These are phyloP conservation scores for Cephus cinctus DNA, from an alignment of 1,140 invertebrate genomes.

Conservation along the genomic window DNA sequence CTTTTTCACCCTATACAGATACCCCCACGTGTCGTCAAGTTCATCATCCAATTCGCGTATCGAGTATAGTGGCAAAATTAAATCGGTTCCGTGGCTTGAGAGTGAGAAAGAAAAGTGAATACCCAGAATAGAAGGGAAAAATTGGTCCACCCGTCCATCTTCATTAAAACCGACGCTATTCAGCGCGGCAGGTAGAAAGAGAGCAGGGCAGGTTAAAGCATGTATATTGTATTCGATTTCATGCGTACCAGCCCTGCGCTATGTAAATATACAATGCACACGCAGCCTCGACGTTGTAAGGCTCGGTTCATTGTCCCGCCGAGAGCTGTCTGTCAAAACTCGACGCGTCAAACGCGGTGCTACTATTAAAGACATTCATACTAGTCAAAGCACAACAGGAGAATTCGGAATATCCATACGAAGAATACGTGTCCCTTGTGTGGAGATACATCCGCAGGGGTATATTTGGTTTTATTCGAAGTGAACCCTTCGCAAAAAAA, in stretches of 20 bases:
- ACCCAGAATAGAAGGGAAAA: too few relatives aligned
- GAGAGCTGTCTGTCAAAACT: conserved; percentile 19
- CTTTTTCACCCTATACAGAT: too few relatives aligned
- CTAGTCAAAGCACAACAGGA: too few relatives aligned
- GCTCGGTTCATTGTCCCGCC: background rate
- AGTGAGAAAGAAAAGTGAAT: too few relatives aligned
- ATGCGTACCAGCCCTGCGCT: background rate
- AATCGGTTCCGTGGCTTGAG: too few relatives aligned
- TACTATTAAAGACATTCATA: conserved; percentile 1
- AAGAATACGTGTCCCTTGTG: background rate
- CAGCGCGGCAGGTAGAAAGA: background rate
- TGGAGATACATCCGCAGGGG: conserved; percentile 1
- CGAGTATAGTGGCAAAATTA: too few relatives aligned
- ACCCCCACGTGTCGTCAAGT: too few relatives aligned
- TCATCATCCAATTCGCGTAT: too few relatives aligned
- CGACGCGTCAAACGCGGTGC: conserved; percentile 5
- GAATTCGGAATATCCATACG: background rate
- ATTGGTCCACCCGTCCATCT: background rate
- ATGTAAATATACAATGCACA: background rate
- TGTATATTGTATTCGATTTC: background rate
- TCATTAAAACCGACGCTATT: background rate
- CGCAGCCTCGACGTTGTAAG: background rate
- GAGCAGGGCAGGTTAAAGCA: background rate
- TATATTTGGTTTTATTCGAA: conserved; percentile 10
- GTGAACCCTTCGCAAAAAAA: too few relatives aligned